Evolutionary conservation across 2,113 vertebrate genomes (phyloP).

Genomic region (Hemiscyllium ocellatum): DNA sequence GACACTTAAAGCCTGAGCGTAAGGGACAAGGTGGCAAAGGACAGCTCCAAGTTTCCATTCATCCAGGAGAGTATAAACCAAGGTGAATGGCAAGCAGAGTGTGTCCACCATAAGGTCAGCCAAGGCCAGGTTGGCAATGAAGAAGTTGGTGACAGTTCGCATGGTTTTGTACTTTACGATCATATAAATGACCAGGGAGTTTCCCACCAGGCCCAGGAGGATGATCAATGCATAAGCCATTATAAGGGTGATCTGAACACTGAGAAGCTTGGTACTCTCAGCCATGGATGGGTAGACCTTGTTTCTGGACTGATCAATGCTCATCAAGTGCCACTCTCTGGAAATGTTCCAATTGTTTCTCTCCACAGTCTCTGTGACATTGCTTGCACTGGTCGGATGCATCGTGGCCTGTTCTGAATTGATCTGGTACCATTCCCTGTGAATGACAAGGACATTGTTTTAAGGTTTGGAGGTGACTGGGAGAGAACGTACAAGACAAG

Average conservation of each 20-base stretch:
- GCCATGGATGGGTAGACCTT: slow-evolving; percentile 58
- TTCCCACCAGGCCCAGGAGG: slow-evolving; percentile 74
- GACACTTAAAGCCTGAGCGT: slow-evolving; percentile 79
- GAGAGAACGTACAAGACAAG: too few species aligned
- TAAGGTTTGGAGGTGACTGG: background rate
- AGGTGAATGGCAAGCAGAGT: slow-evolving; percentile 78
- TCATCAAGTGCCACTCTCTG: slow-evolving; percentile 46
- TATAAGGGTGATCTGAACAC: slow-evolving; percentile 74
- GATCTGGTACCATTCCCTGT: background rate
- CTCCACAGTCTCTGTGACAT: background rate
- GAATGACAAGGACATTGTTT: background rate
- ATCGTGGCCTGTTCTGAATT: background rate
- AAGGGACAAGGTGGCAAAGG: slow-evolving; percentile 80
- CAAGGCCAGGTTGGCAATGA: slow-evolving; percentile 83
- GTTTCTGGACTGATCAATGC: slow-evolving; percentile 51
- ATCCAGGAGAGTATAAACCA: slow-evolving; percentile 76
- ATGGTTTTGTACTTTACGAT: slow-evolving; percentile 80
- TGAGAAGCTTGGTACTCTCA: slow-evolving; percentile 76
- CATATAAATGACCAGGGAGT: slow-evolving; percentile 78
- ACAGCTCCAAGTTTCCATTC: slow-evolving; percentile 85
- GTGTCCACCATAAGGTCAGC: slow-evolving; percentile 84
- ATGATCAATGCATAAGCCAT: slow-evolving; percentile 79
- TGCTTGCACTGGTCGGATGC: background rate
- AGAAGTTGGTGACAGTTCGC: slow-evolving; percentile 87
- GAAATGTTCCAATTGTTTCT: slow-evolving; percentile 36